A percentile compares a stretch with the other conserved stretches of the same genome.
Conservation (phyloP, 2,113 vertebrate genomes). For the Carlito syrichta region DNA sequence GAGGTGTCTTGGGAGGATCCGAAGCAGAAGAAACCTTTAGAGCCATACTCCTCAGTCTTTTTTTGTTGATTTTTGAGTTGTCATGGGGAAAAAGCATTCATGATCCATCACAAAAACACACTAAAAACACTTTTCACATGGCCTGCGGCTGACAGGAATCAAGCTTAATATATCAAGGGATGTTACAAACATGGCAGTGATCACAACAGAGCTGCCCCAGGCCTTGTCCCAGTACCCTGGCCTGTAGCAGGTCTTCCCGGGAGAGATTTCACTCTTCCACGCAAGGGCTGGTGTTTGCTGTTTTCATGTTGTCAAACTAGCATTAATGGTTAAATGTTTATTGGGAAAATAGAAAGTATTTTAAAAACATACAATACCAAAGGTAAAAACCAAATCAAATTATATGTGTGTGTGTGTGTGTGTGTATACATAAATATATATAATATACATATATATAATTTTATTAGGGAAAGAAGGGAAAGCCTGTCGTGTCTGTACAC, state of each 20-base stretch:
- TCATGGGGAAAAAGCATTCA: not conserved
- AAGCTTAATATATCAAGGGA: not conserved
- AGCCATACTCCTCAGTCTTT: not conserved
- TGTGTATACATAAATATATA: not conserved
- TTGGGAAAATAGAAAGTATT: not conserved
- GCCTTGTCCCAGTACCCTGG: not conserved
- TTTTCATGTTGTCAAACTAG: not conserved
- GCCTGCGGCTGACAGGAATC: not conserved
- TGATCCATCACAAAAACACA: conserved; percentile 8
- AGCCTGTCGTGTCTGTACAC: not conserved
- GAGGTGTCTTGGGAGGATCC: not conserved
- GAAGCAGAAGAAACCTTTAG: not conserved
- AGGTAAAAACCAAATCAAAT: not conserved
- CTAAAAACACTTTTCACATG: conserved; percentile 13
- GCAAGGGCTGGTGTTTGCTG: not conserved
- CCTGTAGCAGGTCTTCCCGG: not conserved
- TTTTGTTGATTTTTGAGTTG: conserved; percentile 18
- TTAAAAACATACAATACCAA: not conserved
- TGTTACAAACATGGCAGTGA: not conserved
- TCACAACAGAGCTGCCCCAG: not conserved
- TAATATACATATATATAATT: not conserved
- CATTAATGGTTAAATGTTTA: not conserved
- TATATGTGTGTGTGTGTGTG: not conserved
- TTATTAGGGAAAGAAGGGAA: not conserved
- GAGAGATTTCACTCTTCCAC: not conserved